phyloP scores from a whole-genome alignment of 2,797 vertebrate genomes.

The Tangara arthus region DNA sequence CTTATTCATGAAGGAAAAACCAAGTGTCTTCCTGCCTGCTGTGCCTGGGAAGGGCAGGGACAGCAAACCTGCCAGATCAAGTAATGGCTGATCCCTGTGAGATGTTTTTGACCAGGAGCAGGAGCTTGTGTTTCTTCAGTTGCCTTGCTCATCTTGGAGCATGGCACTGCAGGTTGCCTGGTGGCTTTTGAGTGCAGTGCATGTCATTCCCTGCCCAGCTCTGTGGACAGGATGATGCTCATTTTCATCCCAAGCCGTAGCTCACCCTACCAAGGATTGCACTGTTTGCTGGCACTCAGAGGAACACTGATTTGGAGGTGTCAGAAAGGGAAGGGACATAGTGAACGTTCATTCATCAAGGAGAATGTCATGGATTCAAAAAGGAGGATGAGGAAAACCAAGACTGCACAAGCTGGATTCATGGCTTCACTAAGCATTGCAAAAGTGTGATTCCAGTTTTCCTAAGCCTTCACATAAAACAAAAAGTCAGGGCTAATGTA shows the following conservation, averaged over 20 bases:
- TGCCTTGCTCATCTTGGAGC: neutral
- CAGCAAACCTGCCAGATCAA: neutral
- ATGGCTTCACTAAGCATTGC: neutral
- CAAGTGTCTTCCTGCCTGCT: neutral
- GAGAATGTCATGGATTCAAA: neutral
- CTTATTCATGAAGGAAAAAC: neutral
- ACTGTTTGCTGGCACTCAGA: neutral
- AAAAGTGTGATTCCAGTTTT: neutral
- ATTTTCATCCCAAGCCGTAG: neutral
- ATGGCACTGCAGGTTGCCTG: neutral
- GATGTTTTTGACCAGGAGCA: neutral
- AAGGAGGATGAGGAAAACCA: neutral
- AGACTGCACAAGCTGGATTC: neutral
- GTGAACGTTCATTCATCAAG: neutral
- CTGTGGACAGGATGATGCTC: neutral
- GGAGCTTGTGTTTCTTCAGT: neutral
- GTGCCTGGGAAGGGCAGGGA: neutral
- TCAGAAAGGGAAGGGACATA: neutral
- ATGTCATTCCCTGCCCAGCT: neutral
- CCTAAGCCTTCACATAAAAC: neutral
- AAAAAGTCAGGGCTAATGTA: neutral
- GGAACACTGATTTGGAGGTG: neutral
- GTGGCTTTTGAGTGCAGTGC: neutral
- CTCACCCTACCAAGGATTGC: neutral
- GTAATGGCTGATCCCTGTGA: neutral